Percentiles rank a stretch among this genome's conserved stretches.
phyloP scores from a whole-genome alignment of 2,113 vertebrate genomes.

The Hippolais icterina region DNA sequence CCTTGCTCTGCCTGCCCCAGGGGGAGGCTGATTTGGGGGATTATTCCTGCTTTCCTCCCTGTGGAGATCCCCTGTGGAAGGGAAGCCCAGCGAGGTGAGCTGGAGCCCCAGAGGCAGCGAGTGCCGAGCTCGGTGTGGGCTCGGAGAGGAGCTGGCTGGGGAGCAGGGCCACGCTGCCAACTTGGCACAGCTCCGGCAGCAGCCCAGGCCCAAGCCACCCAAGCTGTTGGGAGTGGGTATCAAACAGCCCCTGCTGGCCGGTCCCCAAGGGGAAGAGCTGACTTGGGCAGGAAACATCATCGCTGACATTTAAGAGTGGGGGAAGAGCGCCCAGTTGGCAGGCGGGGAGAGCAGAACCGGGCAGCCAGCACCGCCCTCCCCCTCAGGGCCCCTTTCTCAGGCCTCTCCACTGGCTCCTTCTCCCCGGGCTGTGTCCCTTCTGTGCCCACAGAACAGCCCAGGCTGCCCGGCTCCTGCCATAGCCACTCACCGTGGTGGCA shows the following conservation, averaged over 20 bases:
- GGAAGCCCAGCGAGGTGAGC: background rate
- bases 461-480: rapidly evolving
- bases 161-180: background rate
- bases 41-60: background rate
- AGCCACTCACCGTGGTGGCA: rapidly evolving
- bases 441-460: background rate
- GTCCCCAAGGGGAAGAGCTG: conserved; percentile 54
- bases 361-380: background rate
- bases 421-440: background rate
- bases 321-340: conserved; percentile 20
- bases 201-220: conserved; percentile 52
- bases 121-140: background rate
- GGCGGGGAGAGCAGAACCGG: background rate
- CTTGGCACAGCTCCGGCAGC: conserved; percentile 22
- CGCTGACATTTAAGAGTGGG: conserved; percentile 28
- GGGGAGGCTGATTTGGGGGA: background rate
- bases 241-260: conserved; percentile 43
- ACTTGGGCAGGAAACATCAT: conserved; percentile 51
- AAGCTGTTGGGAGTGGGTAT: conserved; percentile 53
- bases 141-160: background rate
- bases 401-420: background rate
- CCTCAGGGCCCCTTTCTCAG: background rate
- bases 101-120: background rate
- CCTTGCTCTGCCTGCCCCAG: background rate
- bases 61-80: rapidly evolving